Conservation (phyloP, 1,140 invertebrate species). For the Planococcus citri region DNA sequence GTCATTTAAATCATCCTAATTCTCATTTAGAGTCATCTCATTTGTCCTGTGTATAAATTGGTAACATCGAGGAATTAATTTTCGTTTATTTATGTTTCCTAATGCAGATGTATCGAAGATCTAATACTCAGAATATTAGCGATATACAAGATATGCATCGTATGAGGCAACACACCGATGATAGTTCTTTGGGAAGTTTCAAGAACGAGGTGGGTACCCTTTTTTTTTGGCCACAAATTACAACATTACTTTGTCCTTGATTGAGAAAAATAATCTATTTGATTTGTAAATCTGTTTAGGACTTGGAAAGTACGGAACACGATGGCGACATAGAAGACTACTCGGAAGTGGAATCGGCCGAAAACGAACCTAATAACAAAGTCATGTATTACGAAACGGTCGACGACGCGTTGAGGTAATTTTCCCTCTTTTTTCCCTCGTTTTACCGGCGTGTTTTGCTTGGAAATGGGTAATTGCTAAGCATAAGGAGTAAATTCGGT, state of each 20-base stretch:
- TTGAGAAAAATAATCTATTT: background rate
- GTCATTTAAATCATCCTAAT: too few species aligned
- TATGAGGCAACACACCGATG: conserved; percentile 51
- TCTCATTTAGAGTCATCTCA: background rate
- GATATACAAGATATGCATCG: conserved; percentile 28
- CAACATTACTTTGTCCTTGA: too few species aligned
- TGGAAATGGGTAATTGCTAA: background rate
- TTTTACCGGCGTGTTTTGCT: background rate
- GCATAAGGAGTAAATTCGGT: background rate
- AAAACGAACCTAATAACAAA: conserved; percentile 52
- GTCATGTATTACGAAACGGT: conserved; percentile 45
- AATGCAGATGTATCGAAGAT: conserved; percentile 5
- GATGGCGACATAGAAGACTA: conserved; percentile 77
- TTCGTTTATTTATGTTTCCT: background rate
- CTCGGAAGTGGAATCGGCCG: conserved; percentile 63
- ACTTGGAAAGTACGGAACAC: conserved; percentile 64
- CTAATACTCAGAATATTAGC: background rate
- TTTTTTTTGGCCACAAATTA: too few species aligned
- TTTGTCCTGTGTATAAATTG: too few species aligned
- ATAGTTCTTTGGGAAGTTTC: conserved; percentile 54
- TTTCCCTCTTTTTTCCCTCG: too few species aligned
- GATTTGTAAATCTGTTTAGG: conserved; percentile 34
- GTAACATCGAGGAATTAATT: too few species aligned
- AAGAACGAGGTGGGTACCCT: conserved; percentile 54
- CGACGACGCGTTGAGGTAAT: conserved; percentile 31